Percentiles rank a stretch among this genome's conserved stretches.
Conservation (phyloP, 2,797 vertebrate species). For the Lates japonicus region DNA sequence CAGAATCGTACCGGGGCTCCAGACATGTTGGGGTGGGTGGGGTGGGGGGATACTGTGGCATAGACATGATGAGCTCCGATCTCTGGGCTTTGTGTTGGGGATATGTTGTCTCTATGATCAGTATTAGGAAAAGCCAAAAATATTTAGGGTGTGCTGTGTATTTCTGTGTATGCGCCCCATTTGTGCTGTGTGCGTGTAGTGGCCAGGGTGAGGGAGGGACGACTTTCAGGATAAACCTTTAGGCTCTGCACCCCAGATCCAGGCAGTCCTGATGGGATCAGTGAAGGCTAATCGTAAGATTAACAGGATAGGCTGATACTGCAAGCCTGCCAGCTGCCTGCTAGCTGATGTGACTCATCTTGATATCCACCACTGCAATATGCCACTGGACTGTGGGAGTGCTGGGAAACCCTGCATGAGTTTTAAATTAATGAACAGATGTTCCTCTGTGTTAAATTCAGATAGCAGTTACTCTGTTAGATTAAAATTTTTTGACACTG, state of each 20-base stretch:
- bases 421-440: slow-evolving; percentile 62
- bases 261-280: slow-evolving; percentile 86
- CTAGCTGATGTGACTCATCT: slow-evolving; percentile 81
- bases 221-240: slow-evolving; percentile 76
- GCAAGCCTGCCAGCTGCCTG: slow-evolving; percentile 80
- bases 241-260: slow-evolving; percentile 81
- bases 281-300: slow-evolving; percentile 82
- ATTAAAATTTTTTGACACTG: slow-evolving; percentile 33
- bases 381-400: slow-evolving; percentile 58
- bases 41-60: slow-evolving; percentile 14
- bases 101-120: slow-evolving; percentile 28
- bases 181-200: slow-evolving; percentile 39
- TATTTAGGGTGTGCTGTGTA: slow-evolving; percentile 11
- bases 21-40: slow-evolving; percentile 13
- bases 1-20: slow-evolving; percentile 20
- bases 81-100: slow-evolving; percentile 22
- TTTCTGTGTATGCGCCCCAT: not conserved
- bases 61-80: slow-evolving; percentile 6
- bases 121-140: slow-evolving; percentile 10
- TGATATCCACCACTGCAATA: slow-evolving; percentile 64
- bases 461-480: slow-evolving; percentile 45
- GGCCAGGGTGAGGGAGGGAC: slow-evolving; percentile 41
- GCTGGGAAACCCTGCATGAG: slow-evolving; percentile 41
- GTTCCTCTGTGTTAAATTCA: slow-evolving; percentile 55
- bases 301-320: slow-evolving; percentile 82